phyloP scores from a whole-genome alignment of 2,797 vertebrate genomes.

The Xiphorhynchus erythropygius region DNA sequence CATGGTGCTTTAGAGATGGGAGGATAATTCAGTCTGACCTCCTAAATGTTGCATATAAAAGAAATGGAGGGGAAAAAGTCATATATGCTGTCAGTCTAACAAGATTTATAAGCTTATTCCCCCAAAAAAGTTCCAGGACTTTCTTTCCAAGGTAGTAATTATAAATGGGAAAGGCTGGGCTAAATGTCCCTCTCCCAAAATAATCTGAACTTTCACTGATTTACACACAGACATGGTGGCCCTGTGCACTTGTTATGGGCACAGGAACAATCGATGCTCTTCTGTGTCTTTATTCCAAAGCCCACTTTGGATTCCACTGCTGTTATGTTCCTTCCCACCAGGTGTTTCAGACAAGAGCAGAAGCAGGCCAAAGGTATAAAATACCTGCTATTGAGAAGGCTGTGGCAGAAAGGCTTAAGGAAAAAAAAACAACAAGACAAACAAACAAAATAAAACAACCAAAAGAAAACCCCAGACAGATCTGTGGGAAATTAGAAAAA shows the following conservation, averaged over 20 bases:
- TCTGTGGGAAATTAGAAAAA: background rate
- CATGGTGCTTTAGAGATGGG: background rate
- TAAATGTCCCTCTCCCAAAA: background rate
- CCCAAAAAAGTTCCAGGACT: background rate
- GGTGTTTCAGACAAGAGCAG: background rate
- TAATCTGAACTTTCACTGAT: background rate
- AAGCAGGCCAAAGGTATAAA: background rate
- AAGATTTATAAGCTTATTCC: background rate
- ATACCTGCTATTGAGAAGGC: background rate
- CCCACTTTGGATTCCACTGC: background rate
- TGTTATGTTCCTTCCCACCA: background rate
- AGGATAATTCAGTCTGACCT: background rate
- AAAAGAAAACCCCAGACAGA: background rate
- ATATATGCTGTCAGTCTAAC: background rate
- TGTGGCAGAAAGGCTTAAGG: background rate
- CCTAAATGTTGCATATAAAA: background rate
- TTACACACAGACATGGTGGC: rapidly evolving
- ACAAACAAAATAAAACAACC: background rate
- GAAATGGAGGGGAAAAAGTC: background rate
- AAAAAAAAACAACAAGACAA: background rate
- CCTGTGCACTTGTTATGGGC: background rate
- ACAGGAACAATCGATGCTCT: background rate
- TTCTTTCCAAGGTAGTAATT: background rate
- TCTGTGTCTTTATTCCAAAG: background rate
- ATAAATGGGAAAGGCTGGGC: background rate